Evolutionary conservation across 2,888 invertebrate species (phyloP).

Genomic region (Azorinus chamasolen): DNA sequence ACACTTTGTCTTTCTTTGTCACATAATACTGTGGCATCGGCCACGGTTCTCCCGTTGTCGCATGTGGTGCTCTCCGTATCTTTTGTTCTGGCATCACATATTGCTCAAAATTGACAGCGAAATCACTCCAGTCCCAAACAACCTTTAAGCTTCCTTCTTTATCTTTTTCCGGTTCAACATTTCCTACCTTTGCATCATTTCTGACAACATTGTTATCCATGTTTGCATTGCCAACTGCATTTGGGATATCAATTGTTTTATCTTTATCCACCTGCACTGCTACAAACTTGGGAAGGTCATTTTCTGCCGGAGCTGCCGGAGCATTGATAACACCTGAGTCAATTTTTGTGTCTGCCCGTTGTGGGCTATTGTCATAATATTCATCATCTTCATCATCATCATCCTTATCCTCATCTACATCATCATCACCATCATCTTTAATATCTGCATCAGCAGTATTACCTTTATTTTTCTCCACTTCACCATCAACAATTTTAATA

Average conservation of each 20-base stretch:
- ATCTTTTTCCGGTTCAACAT: slow-evolving; percentile 23
- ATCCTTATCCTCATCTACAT: slow-evolving; percentile 13
- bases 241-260: background rate
- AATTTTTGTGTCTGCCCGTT: slow-evolving; percentile 9
- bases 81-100: slow-evolving; percentile 82
- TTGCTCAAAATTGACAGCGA: slow-evolving; percentile 79
- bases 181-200: background rate
- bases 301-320: background rate
- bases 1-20: slow-evolving; percentile 80
- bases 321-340: slow-evolving; percentile 10
- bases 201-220: slow-evolving; percentile 10
- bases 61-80: slow-evolving; percentile 80
- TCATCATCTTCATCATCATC: slow-evolving; percentile 27
- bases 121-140: slow-evolving; percentile 83
- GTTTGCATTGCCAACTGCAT: slow-evolving; percentile 1
- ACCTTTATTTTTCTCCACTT: slow-evolving; percentile 25
- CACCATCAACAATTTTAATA: slow-evolving; percentile 32
- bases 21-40: slow-evolving; percentile 89
- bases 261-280: background rate
- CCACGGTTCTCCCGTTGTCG: slow-evolving; percentile 89
- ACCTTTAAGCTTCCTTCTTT: slow-evolving; percentile 69
- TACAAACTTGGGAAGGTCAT: background rate
- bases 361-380: slow-evolving; percentile 10
- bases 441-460: slow-evolving; percentile 8
- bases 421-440: slow-evolving; percentile 4